These are phyloP conservation scores for Physeter macrocephalus DNA, from an alignment of 2,113 vertebrate genomes.

Conservation along the genomic window DNA sequence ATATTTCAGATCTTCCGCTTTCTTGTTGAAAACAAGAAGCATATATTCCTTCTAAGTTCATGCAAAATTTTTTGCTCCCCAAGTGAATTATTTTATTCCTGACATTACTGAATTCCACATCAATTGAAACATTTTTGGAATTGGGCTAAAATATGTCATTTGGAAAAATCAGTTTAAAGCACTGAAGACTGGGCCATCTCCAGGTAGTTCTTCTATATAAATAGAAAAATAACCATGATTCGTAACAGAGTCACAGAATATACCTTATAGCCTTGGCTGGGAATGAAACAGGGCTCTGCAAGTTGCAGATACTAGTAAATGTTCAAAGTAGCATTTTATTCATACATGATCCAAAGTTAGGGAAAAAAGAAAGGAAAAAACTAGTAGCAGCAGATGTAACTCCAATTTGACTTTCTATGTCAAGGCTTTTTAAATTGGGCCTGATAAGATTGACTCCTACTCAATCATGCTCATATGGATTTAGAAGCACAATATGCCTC, in stretches of 20 bases:
- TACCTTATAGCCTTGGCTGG: not conserved
- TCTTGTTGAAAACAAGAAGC: not conserved
- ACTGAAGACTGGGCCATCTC: not conserved
- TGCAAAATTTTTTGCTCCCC: not conserved
- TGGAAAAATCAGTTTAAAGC: slow-evolving; percentile 27
- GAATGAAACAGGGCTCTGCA: not conserved
- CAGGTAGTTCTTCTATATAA: not conserved
- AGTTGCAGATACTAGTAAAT: not conserved
- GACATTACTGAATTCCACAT: not conserved
- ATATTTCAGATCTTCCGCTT: not conserved
- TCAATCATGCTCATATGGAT: not conserved
- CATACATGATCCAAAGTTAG: not conserved
- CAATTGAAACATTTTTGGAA: not conserved
- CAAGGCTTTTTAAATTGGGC: not conserved
- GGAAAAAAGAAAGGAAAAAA: not conserved
- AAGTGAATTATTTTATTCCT: slow-evolving; percentile 13
- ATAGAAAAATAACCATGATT: not conserved
- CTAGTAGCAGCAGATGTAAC: not conserved
- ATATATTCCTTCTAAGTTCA: not conserved
- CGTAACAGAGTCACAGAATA: not conserved
- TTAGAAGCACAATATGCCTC: not conserved
- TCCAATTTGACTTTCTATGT: not conserved
- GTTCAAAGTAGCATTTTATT: not conserved
- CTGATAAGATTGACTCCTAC: not conserved
- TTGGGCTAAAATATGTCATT: not conserved